Conservation (phyloP, 2,888 invertebrate species). For the Poecilus cupreus region DNA sequence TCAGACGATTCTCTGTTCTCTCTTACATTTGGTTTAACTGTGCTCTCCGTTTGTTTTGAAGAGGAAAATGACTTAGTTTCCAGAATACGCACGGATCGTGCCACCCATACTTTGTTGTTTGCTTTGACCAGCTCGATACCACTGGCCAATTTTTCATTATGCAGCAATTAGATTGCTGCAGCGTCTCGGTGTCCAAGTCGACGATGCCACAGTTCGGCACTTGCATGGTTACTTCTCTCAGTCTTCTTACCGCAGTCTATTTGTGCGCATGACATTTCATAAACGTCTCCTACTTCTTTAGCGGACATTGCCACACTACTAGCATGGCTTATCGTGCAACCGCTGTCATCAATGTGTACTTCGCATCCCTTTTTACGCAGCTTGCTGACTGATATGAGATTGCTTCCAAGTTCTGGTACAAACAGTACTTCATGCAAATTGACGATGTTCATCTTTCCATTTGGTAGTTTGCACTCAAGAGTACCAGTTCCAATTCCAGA, state of each 20-base stretch:
- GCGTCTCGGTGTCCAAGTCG: constrained; percentile 61
- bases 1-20: neutral
- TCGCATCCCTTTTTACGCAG: neutral
- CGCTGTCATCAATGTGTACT: constrained; percentile 1
- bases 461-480: neutral
- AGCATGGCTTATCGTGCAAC: neutral
- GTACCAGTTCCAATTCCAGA: neutral
- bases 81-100: neutral
- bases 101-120: constrained; percentile 13
- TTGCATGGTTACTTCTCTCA: neutral
- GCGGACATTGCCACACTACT: neutral
- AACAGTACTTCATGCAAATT: neutral
- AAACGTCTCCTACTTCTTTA: neutral
- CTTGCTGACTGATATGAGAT: constrained; percentile 18
- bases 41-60: neutral
- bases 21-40: neutral
- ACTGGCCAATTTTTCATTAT: constrained; percentile 51
- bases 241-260: neutral
- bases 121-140: neutral
- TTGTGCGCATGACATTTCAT: neutral
- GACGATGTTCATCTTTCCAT: neutral
- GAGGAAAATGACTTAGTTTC: neutral
- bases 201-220: constrained; percentile 61
- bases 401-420: constrained; percentile 6
- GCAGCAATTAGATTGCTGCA: neutral